Evolutionary conservation across 2,888 invertebrate species (phyloP), one percentile per base, ranked within the genome.

Genomic region (Mesorhabditis belari): DNA sequence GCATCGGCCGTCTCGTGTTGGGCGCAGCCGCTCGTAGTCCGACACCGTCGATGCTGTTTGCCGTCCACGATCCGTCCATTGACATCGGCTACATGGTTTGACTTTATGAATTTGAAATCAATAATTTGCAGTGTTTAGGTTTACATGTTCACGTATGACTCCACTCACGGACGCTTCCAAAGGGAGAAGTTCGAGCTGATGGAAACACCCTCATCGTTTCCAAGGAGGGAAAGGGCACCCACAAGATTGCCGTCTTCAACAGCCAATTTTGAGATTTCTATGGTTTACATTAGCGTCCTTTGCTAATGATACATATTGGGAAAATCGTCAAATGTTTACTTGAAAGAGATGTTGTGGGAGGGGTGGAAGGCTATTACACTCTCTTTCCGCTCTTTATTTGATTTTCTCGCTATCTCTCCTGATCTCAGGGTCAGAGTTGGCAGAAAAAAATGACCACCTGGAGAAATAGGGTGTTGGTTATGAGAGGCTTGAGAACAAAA

Each of bases 51-150:
- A 86, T 81, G 26, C 80, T 81, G 51, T n/a, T n/a, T n/a, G 93
- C 94, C 63, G 87, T 96, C 82, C 98, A 98, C 82, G 96, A 98
- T 83, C 96, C 96, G 44, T 93, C 93, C 87, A 90, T 98, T 82
- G 89, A 89, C 75, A 86, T 95, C 63, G 91, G 93, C 81, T 95
- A 96, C 86, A 94, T 96, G 94, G 94, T 85, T 74, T 71, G 76
- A 29, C 44, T 64, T 35, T 28, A n/a, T 23, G 21, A 9, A 19
- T 12, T 29, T 64, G 5, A 21, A 29, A 26, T 19, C 24, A 17
- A 49, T 19, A 25, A 9, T n/a, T n/a, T n/a, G n/a, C n/a, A n/a
- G n/a, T 55, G 19, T 23, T 17, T 50, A 54, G 12, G 57, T 92
- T 49, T 96, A 98, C 86, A 88, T 96, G 86, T 91, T 96, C 87